These are phyloP conservation scores for Triops longicaudatus DNA, from an alignment of 1,140 invertebrate species.

Conservation along the genomic window DNA sequence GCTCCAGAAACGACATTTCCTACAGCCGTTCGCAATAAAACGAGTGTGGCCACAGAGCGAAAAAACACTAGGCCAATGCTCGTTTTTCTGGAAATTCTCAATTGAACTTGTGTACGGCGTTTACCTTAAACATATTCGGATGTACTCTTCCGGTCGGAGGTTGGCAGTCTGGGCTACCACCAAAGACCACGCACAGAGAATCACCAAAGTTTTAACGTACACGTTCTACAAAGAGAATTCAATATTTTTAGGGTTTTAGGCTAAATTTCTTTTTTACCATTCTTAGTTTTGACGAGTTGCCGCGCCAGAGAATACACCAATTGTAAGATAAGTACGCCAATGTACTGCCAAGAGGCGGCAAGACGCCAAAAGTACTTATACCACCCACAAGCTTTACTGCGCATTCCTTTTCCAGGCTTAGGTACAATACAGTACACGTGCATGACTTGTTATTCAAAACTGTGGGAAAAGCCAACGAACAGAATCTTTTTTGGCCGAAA, in stretches of 20 bases:
- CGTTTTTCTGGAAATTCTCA: not conserved
- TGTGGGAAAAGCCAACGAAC: not conserved
- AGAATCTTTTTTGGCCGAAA: not conserved
- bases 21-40: too few relatives aligned
- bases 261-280: not conserved
- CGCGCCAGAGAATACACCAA: not conserved
- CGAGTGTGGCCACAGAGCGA: too few relatives aligned
- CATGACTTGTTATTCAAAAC: slow-evolving; percentile 1
- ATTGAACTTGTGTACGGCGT: not conserved
- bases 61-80: too few relatives aligned
- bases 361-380: not conserved
- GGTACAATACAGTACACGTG: not conserved
- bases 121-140: not conserved
- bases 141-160: not conserved
- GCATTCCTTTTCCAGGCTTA: not conserved
- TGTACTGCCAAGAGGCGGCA: not conserved
- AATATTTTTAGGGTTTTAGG: not conserved
- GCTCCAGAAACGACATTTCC: too few relatives aligned
- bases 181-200: not conserved
- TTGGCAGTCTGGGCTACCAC: not conserved
- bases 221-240: not conserved
- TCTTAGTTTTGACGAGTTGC: not conserved
- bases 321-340: not conserved
- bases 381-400: not conserved
- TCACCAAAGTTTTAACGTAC: not conserved